Evolutionary conservation across 2,797 vertebrate genomes (phyloP).

Genomic region (Halcyon leucocephala): DNA sequence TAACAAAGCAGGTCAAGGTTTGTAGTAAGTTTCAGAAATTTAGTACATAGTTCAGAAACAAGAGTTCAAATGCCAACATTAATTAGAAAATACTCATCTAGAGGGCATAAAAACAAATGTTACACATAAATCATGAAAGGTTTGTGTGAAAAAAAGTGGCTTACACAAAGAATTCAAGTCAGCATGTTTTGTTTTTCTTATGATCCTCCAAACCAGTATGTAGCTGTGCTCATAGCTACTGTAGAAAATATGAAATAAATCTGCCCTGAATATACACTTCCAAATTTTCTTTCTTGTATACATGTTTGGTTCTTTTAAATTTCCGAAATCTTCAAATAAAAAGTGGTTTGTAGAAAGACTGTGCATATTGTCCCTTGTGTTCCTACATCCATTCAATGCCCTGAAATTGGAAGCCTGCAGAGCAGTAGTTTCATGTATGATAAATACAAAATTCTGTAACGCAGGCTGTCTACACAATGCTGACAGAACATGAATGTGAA

Average conservation of each 20-base stretch:
- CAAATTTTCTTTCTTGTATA: not conserved
- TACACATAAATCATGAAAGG: not conserved
- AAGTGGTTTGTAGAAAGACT: not conserved
- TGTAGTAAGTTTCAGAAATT: not conserved
- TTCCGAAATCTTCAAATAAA: not conserved
- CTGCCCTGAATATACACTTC: not conserved
- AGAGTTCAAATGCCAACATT: not conserved
- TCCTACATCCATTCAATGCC: not conserved
- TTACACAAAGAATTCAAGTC: not conserved
- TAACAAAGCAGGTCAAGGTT: not conserved
- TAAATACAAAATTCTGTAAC: constrained; percentile 19
- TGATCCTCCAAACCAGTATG: not conserved
- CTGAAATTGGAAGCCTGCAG: not conserved
- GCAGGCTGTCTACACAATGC: not conserved
- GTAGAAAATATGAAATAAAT: not conserved
- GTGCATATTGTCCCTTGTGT: not conserved
- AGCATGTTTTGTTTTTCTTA: not conserved
- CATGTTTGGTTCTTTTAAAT: not conserved
- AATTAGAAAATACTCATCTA: not conserved
- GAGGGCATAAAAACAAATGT: not conserved
- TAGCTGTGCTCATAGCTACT: not conserved
- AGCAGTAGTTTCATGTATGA: not conserved
- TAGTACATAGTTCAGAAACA: not conserved
- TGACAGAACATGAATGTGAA: constrained; percentile 36
- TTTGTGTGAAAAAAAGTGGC: not conserved